phyloP scores from a whole-genome alignment of 2,888 invertebrate species.

The Eutolmus rufibarbis region DNA sequence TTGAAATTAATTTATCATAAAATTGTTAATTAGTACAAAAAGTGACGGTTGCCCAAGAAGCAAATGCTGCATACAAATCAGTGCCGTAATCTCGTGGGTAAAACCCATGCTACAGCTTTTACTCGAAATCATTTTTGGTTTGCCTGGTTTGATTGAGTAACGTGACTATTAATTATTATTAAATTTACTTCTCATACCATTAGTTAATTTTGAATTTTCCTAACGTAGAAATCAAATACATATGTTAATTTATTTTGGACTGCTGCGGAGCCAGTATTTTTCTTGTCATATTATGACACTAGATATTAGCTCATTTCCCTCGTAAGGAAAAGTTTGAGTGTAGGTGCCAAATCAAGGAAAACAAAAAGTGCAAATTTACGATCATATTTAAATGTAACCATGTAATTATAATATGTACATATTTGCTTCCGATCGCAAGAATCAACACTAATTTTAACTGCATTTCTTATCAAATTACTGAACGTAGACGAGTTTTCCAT shows the following conservation, averaged over 20 bases:
- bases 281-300: not conserved
- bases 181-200: not conserved
- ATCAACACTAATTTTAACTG: too few species aligned
- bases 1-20: constrained; percentile 16
- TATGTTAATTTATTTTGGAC: not conserved
- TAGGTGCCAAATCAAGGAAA: too few species aligned
- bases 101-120: not conserved
- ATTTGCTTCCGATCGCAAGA: too few species aligned
- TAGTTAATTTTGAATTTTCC: not conserved
- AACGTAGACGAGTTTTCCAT: too few species aligned
- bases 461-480: too few species aligned
- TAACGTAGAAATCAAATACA: not conserved
- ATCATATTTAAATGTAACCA: too few species aligned
- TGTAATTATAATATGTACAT: too few species aligned
- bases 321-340: not conserved
- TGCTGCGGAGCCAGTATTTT: not conserved
- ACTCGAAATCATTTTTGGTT: not conserved
- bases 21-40: not conserved
- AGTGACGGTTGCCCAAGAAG: not conserved
- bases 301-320: too few species aligned
- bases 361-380: too few species aligned
- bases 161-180: not conserved
- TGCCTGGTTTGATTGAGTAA: not conserved
- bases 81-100: not conserved
- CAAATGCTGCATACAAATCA: constrained; percentile 20